Evolutionary conservation across 2,113 vertebrate species (phyloP).

Genomic region (Campylorhamphus procurvoides): DNA sequence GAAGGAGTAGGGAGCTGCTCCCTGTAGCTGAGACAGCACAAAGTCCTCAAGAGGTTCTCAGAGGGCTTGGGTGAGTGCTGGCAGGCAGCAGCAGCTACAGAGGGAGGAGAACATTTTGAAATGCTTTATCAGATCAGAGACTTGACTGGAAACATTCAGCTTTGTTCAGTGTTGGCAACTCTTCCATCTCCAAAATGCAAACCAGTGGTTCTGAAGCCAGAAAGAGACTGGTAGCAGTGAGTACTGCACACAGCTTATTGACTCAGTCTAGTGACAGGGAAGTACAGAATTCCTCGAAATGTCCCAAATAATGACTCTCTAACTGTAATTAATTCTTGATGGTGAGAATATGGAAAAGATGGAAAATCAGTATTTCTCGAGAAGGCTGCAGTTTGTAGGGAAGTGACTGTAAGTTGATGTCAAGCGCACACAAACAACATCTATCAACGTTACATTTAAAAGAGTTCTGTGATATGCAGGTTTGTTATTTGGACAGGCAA

Average conservation of each 20-base stretch:
- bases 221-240: neutral
- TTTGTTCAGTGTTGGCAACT: neutral
- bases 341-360: neutral
- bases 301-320: neutral
- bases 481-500: constrained; percentile 55
- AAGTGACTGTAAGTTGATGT: constrained; percentile 35
- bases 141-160: neutral
- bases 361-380: neutral
- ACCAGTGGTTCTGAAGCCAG: neutral
- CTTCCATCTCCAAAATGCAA: neutral
- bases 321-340: neutral
- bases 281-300: neutral
- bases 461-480: constrained; percentile 61
- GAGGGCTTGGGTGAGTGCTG: neutral
- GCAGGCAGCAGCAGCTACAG: neutral
- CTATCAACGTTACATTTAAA: constrained; percentile 71
- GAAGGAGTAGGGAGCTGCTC: neutral
- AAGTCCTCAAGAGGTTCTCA: neutral
- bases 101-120: neutral
- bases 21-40: neutral
- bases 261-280: neutral
- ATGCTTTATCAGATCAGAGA: neutral
- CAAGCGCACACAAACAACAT: constrained; percentile 61
- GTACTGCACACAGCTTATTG: neutral
- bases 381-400: neutral